Evolutionary conservation across 2,888 invertebrate species (phyloP), one percentile per base, ranked within the genome.

Genomic region (Pollenia labialis): DNA sequence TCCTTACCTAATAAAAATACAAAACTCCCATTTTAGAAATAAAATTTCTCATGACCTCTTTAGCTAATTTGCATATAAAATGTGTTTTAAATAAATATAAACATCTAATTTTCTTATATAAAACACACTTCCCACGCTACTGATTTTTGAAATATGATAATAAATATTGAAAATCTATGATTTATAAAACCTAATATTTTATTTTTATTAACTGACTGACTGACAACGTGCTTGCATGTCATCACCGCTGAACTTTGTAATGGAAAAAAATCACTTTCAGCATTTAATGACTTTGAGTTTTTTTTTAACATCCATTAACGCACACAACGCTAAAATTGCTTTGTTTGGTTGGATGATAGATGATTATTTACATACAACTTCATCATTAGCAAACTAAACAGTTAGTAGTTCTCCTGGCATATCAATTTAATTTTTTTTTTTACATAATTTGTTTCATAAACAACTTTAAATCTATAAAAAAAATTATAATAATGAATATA

Each of bases 41-140:
- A 72, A 46, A 23, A 42, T 54, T 83, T 88, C 88, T 76, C 88
- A 88, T 88, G 85, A 87, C 85, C 87, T 88, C 75, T 50, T 60
- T 64, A 72, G 76, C 88, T 85, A 88, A 88, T 88, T 88, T 88
- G 75, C 69, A 84, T 80, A 86, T 71, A 14, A 56, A 60, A 56
- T 23, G 18, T 54, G 11, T 40, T 56, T 16, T 23, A 14, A 44
- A 50, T 68, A 32, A 2, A 10, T 14, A 56, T 48, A n/a, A 48
- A 12, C 62, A 60, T 14, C 6, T 40, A 68, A 40, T n/a, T 32
- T 74, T 48, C 6, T 32, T 32, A 32, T 32, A 32, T 44, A 18
- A 68, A 50, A 76, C 60, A 54, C 16, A 44, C 83, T 87, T 87
- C 84, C 87, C 87, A 87, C 87, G 87, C 87, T 81, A 50, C 66